Percentiles rank a stretch among this genome's conserved stretches.
phyloP scores from a whole-genome alignment of 2,113 vertebrate species.

The Podocnemis expansa region DNA sequence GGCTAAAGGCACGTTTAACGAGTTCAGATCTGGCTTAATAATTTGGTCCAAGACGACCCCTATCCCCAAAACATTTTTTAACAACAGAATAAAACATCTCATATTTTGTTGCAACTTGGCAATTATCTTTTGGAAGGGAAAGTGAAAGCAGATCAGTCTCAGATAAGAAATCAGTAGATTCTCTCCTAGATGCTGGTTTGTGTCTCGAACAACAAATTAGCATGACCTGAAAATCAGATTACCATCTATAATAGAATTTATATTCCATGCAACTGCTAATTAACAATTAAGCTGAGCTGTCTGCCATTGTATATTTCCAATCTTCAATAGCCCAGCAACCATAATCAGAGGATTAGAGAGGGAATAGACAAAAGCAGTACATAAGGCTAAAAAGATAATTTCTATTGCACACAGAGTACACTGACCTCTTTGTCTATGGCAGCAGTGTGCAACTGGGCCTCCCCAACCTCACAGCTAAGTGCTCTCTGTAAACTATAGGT shows the following conservation, averaged over 20 bases:
- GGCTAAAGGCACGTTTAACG: no score
- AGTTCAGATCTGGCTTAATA: no score
- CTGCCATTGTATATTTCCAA: not conserved
- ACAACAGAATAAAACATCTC: no score
- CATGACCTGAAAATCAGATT: not conserved
- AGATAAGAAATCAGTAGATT: not conserved
- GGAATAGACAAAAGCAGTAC: not conserved
- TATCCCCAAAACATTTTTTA: no score
- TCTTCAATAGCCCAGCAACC: not conserved
- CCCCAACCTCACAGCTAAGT: conserved; percentile 87
- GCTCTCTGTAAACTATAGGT: conserved; percentile 95
- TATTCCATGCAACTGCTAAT: not conserved
- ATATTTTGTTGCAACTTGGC: no score
- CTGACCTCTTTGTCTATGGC: conserved; percentile 96
- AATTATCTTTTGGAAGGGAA: not conserved
- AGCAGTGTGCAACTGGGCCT: conserved; percentile 90
- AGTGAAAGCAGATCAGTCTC: not conserved
- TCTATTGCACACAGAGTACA: not conserved
- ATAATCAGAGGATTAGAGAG: not conserved
- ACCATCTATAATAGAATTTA: not conserved
- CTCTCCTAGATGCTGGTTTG: not conserved
- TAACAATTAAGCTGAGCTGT: not conserved
- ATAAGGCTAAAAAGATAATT: not conserved
- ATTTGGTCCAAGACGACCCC: no score
- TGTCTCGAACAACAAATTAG: not conserved